Evolutionary conservation across 2,797 vertebrate genomes (phyloP), one percentile per base, ranked within the genome.

Genomic region (Erethizon dorsatum): DNA sequence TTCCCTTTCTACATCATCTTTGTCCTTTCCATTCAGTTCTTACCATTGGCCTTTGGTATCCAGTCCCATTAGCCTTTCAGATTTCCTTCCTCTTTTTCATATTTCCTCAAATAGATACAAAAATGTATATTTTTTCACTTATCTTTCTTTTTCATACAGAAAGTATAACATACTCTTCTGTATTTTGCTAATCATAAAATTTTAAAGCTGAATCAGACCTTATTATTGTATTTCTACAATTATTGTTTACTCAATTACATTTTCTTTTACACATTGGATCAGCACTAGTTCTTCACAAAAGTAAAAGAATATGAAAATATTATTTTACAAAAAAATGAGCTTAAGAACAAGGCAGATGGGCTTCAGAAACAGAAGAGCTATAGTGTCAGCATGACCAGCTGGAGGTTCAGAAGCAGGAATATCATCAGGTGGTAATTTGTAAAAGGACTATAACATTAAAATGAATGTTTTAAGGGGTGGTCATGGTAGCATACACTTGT

Each of bases 261-360:
- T 91, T 91, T 78, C 75, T 71, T 95, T 95, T 97, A 99, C 99
- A 99, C 99, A 4, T 97, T 99, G 97, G 99, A 99, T 98, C 99
- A 99, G 92, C 99, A 99, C 98, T 99, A 99, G 97, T 98, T 99
- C 5, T 99, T 99, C 97, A 99, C 99, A 0, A 99, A 99, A 0
- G 99, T 99, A 98, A 99, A 99, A 88, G 99, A 99, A 97, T 99
- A 99, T 98, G 99, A 99, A 99, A 99, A 98, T 88, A 99, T 99
- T 83, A 96, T 97, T 63, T 98, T 99, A 96, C 99, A 99, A 98
- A 99, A 99, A 98, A 97, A 99, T 93, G 99, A 99, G 89, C 99
- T 99, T 17, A 99, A 98, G 97, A 98, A 98, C 98, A 99, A 99
- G 96, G 98, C 99, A 45, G 98, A 98, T 37, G 99, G 99, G 57